Base-by-base conservation (phyloP, 2,888 invertebrate species). In the Kryphioiulus occultus region DNA sequence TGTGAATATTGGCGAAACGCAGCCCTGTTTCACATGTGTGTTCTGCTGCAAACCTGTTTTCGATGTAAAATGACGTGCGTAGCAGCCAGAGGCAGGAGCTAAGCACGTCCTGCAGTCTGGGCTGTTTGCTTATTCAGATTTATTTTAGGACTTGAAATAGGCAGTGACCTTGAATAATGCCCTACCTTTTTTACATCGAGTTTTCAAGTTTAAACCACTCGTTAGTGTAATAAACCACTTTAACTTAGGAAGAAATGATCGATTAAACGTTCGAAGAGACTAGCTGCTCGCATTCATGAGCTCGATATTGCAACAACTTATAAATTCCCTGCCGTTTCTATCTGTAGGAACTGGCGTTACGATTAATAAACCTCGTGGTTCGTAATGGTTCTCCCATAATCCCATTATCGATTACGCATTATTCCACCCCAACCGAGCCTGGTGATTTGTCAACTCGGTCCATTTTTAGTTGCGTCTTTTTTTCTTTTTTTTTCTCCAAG, bases 121-220 rank as follows among this genome's bases (percentile, higher is more conserved):
- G 84, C 84, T 84, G 84, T 84, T 84, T 84, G 84, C 84, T 84
- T 42, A 42, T 84, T 39, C 84, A 42, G 42, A 84, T 84, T 84
- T 84, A 84, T 84, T 84, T 84, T 84, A 84, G 84, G 84, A 84
- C 42, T 84, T 84, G 84, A 39, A 84, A 84, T 42, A 84, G 84
- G 84, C 84, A 39, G 84, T 84, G 35, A 84, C 84, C 84, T 84
- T 84, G 84, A 84, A 35, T 84, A 84, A 84, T 84, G 84, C 84
- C 84, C 35, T 84, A 84, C 84, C 84, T 84, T 84, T 84, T 84
- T 84, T 84, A 7, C 84, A 35, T 42, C 35, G 39, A 84, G 35
- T 35, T 84, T 84, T 84, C 84, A 84, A 84, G 35, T 84, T 84
- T 35, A 84, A 84, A 84, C 42, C 84, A 39, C 42, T 84, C 84